These are phyloP conservation scores for Thymallus thymallus DNA, from an alignment of 2,113 vertebrate genomes.

Conservation along the genomic window DNA sequence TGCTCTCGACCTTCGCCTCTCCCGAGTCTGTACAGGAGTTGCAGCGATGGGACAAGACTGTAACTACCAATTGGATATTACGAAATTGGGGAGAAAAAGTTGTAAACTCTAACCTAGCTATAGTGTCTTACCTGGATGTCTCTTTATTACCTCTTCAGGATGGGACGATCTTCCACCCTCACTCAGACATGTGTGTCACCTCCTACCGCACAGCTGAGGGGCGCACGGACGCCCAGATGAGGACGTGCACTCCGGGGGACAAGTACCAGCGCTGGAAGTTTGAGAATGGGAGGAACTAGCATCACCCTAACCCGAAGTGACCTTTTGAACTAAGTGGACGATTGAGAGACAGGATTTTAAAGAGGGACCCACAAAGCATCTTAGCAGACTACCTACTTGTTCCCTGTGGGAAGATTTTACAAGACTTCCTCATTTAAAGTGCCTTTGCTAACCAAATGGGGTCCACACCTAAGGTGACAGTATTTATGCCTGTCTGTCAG, in stretches of 20 bases:
- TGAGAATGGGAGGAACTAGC: conserved; percentile 59
- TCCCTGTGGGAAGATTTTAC: background rate
- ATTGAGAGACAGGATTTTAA: background rate
- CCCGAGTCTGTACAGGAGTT: too few relatives aligned
- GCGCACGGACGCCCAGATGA: conserved; percentile 81
- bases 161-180: conserved; percentile 86
- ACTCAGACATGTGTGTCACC: conserved; percentile 82
- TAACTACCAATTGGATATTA: too few relatives aligned
- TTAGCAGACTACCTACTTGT: conserved; percentile 54
- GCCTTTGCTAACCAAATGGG: conserved; percentile 59
- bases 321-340: conserved; percentile 58
- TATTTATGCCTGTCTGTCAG: conserved; percentile 14
- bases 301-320: conserved; percentile 66
- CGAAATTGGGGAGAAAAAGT: too few relatives aligned
- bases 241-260: conserved; percentile 77
- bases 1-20: too few relatives aligned
- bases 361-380: conserved; percentile 28
- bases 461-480: conserved; percentile 34
- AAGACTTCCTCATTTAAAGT: conserved; percentile 46
- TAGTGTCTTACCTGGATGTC: conserved; percentile 9
- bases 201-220: conserved; percentile 84
- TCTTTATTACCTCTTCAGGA: conserved; percentile 83
- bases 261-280: conserved; percentile 91
- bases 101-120: too few relatives aligned
- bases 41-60: too few relatives aligned